Evolutionary conservation across 2,113 vertebrate genomes (phyloP), one percentile per base, ranked within the genome.

Genomic region (Esox niger): DNA sequence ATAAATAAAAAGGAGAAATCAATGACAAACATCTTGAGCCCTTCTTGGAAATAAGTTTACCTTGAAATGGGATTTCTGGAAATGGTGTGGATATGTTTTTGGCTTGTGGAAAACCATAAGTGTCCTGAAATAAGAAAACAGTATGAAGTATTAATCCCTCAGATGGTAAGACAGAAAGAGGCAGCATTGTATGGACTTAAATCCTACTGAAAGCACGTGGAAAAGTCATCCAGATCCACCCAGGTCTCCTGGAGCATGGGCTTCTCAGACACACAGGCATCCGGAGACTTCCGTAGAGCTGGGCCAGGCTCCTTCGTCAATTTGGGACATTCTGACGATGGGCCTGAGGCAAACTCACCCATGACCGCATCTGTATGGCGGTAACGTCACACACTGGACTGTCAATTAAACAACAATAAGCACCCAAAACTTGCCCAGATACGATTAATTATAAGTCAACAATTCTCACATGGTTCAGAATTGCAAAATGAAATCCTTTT

Each of bases 161-260:
- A 38, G 35, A 38, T 3, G 10, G 13, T 15, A 38, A 38, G 11
- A 38, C 35, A 38, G 35, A 38, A 11, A 57, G 25, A 13, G 3
- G 55, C 11, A 49, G 23, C 9, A 33, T 9, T 6, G 15, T 8
- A 23, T 56, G 13, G 38, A 20, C 3, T 17, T n/a, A 21, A 6
- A 1, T 10, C 94, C 93, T 88, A 98, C 95, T 97, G 94, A 83
- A 98, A 98, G 81, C 94, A 95, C 71, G 92, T 80, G 68, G 85
- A 87, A 78, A 98, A 97, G 79, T 96, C 93, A 56, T 95, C 89
- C 79, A 93, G 87, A 70, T 93, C 90, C 70, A 99, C 77, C 96
- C 96, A 98, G n/a, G 87, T 91, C 86, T 94, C 89, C 73, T 79
- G 90, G 35, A 90, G 83, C 66, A 84, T 20, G 0, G 73, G 46